Evolutionary conservation across 2,888 invertebrate species (phyloP).

Genomic region (Sturmia bella): DNA sequence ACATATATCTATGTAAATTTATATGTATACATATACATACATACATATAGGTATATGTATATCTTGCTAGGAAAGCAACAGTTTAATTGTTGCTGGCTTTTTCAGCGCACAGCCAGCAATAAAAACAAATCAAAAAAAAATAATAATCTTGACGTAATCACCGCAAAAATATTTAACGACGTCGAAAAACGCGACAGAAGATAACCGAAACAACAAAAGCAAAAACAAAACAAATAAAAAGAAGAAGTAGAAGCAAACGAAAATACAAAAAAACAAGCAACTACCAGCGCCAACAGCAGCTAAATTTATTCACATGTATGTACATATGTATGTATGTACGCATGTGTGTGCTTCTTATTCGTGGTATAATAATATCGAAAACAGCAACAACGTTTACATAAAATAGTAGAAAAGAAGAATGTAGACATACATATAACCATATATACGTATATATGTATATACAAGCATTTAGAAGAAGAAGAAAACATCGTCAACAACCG

Average conservation of each 20-base stretch:
- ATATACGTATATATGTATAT: neutral
- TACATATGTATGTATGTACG: neutral
- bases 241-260: slow-evolving; percentile 18
- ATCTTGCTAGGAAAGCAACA: slow-evolving; percentile 25
- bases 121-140: slow-evolving; percentile 62
- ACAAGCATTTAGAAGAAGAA: slow-evolving; percentile 8
- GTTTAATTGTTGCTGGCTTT: slow-evolving; percentile 15
- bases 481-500: slow-evolving; percentile 29
- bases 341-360: neutral
- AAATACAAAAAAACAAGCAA: slow-evolving; percentile 33
- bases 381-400: slow-evolving; percentile 20
- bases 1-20: too few species aligned
- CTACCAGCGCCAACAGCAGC: slow-evolving; percentile 26
- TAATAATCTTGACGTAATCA: slow-evolving; percentile 71
- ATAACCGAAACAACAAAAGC: slow-evolving; percentile 54
- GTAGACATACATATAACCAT: neutral
- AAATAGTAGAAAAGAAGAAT: neutral
- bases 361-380: slow-evolving; percentile 27
- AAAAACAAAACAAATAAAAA: slow-evolving; percentile 10
- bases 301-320: neutral
- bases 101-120: slow-evolving; percentile 31
- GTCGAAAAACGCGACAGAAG: slow-evolving; percentile 65
- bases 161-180: slow-evolving; percentile 68
- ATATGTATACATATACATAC: neutral
- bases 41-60: neutral